phyloP scores from a whole-genome alignment of 2,113 vertebrate species.

The Platanista minor region DNA sequence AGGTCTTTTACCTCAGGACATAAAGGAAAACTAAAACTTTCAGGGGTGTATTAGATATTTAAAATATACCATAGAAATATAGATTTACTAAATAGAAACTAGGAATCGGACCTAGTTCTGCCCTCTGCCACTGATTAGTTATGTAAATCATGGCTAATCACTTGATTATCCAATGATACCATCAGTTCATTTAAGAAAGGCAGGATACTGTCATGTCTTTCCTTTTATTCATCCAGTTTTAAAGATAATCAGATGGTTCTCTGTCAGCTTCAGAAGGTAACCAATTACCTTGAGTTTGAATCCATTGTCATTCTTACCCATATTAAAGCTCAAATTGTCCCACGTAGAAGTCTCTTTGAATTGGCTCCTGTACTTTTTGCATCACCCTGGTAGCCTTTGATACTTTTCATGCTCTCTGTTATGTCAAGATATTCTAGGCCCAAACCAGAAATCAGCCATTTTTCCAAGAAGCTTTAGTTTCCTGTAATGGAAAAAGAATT shows the following conservation, averaged over 20 bases:
- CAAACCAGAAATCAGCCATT: neutral
- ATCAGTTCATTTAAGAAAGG: neutral
- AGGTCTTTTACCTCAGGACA: neutral
- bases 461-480: neutral
- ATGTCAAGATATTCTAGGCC: neutral
- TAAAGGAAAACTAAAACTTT: neutral
- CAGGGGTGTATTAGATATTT: neutral
- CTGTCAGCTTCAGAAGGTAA: neutral
- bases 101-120: neutral
- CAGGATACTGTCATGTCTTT: neutral
- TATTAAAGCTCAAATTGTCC: neutral
- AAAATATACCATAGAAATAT: neutral
- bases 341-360: neutral
- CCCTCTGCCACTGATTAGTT: neutral
- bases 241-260: neutral
- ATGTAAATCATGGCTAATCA: neutral
- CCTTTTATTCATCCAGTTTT: constrained; percentile 15
- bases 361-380: neutral
- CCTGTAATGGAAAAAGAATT: neutral
- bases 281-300: neutral
- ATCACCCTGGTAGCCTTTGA: neutral
- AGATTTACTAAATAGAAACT: neutral
- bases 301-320: neutral
- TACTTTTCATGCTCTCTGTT: neutral
- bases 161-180: neutral